Conservation (phyloP, 2,797 vertebrate species). For the Gouania willdenowi region DNA sequence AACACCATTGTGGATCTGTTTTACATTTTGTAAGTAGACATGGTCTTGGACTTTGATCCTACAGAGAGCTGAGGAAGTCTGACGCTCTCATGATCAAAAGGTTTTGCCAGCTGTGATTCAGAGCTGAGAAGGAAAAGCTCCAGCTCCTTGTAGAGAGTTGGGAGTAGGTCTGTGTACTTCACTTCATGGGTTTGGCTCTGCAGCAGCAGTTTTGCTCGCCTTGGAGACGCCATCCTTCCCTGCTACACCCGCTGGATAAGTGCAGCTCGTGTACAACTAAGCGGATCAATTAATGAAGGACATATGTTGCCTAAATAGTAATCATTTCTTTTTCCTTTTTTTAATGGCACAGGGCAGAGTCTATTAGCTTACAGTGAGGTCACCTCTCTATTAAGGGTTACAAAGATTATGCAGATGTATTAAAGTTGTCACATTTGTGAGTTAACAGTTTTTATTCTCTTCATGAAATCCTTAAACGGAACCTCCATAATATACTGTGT, state of each 20-base stretch:
- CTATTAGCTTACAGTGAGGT: too few relatives aligned
- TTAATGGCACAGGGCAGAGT: too few relatives aligned
- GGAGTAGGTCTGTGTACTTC: conserved; percentile 46
- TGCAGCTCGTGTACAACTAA: conserved; percentile 15
- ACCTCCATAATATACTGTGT: conserved; percentile 17
- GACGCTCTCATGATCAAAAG: conserved; percentile 48
- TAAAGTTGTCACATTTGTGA: background rate
- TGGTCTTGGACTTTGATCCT: conserved; percentile 27
- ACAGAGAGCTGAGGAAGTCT: conserved; percentile 23
- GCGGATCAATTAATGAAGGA: conserved; percentile 30
- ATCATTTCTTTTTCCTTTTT: too few relatives aligned
- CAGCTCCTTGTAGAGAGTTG: background rate
- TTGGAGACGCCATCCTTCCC: conserved; percentile 64
- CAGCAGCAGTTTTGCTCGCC: conserved; percentile 41
- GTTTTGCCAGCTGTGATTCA: conserved; percentile 42
- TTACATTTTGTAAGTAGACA: conserved; percentile 25
- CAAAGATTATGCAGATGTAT: conserved; percentile 2
- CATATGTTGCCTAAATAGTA: conserved; percentile 6
- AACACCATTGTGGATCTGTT: conserved; percentile 16
- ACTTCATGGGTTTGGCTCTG: conserved; percentile 46
- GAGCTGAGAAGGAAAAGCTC: conserved; percentile 12
- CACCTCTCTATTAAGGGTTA: too few relatives aligned
- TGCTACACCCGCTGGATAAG: conserved; percentile 43
- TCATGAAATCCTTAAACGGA: conserved; percentile 2
- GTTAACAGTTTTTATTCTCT: conserved; percentile 1